Percentiles rank a stretch among this genome's conserved stretches.
phyloP scores from a whole-genome alignment of 2,113 vertebrate species.

The Nematolebias whitei region DNA sequence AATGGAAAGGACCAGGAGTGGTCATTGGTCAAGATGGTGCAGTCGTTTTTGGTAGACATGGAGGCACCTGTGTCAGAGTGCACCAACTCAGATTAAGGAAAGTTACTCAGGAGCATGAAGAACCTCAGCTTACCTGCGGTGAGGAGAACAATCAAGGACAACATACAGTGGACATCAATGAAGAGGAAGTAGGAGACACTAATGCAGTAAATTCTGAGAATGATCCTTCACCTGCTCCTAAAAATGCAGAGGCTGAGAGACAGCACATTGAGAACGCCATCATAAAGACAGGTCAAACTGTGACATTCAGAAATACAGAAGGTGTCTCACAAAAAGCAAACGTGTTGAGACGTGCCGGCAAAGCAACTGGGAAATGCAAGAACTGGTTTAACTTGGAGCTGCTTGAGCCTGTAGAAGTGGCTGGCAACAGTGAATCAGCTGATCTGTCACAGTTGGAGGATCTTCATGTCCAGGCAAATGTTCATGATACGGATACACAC shows the following conservation, averaged over 20 bases:
- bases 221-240: not conserved
- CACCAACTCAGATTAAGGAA: not conserved
- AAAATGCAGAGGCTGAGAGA: not conserved
- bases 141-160: not conserved
- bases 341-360: not conserved
- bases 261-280: not conserved
- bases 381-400: no score
- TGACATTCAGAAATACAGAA: constrained; percentile 3
- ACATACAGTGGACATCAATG: not conserved
- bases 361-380: no score
- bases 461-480: no score
- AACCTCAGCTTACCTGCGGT: not conserved
- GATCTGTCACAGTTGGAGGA: no score
- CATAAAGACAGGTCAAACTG: not conserved
- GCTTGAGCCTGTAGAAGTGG: no score
- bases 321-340: constrained; percentile 4
- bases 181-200: not conserved
- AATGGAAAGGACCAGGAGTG: not conserved
- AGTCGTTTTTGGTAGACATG: not conserved
- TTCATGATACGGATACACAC: no score
- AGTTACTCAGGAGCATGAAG: not conserved
- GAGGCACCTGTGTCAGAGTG: not conserved
- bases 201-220: not conserved
- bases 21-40: no score
- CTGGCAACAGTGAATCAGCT: no score